Evolutionary conservation across 1,140 invertebrate species (phyloP).

Genomic region (Lordiphosa stackelbergi): DNA sequence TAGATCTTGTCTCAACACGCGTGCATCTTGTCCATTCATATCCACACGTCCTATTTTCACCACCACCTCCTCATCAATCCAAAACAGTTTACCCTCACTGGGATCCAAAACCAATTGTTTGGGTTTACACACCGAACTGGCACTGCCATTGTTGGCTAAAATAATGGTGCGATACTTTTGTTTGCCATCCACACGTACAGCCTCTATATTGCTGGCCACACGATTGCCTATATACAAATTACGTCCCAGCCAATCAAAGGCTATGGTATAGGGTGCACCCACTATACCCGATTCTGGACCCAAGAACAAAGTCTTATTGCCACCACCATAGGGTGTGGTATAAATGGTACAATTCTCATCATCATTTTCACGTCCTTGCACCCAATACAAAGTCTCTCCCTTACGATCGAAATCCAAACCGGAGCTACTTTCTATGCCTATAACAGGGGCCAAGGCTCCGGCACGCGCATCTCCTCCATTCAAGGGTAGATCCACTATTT

Average conservation of each 20-base stretch:
- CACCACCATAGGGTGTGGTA: conserved; percentile 89
- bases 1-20: conserved; percentile 83
- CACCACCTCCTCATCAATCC: conserved; percentile 96
- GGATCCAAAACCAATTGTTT: conserved; percentile 94
- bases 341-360: conserved; percentile 90
- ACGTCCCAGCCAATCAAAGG: conserved; percentile 96
- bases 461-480: conserved; percentile 85
- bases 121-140: conserved; percentile 91
- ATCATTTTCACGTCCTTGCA: conserved; percentile 87
- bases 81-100: conserved; percentile 93
- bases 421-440: conserved; percentile 92
- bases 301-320: conserved; percentile 91
- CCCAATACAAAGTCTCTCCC: conserved; percentile 89
- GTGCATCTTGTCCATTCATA: conserved; percentile 93
- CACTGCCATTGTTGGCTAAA: conserved; percentile 92
- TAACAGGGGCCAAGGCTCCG: conserved; percentile 90
- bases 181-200: conserved; percentile 91
- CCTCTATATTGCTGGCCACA: conserved; percentile 94
- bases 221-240: conserved; percentile 97
- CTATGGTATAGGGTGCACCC: conserved; percentile 93
- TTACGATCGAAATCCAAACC: conserved; percentile 95
- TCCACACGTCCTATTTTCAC: conserved; percentile 94
- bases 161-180: conserved; percentile 91
- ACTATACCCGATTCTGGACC: conserved; percentile 88
- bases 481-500: conserved; percentile 90